Evolutionary conservation across 2,113 vertebrate species (phyloP).

Genomic region (Pongo abelii): DNA sequence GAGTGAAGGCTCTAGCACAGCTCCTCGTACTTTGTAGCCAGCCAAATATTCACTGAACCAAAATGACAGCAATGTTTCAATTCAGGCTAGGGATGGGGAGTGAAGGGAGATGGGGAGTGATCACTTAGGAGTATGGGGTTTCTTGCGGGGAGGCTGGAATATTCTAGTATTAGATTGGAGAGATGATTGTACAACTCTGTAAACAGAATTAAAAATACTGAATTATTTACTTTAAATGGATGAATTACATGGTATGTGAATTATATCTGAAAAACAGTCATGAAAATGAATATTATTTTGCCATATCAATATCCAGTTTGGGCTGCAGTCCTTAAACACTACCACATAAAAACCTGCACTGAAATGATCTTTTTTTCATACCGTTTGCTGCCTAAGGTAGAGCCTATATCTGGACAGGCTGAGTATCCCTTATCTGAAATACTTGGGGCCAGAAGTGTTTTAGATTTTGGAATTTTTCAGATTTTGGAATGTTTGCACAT

Average conservation of each 20-base stretch:
- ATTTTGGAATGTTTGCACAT: background rate
- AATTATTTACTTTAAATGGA: background rate
- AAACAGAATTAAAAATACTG: background rate
- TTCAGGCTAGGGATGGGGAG: fast-evolving
- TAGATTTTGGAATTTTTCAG: background rate
- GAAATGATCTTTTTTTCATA: background rate
- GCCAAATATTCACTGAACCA: background rate
- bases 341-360: background rate
- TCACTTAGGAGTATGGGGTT: background rate
- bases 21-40: background rate
- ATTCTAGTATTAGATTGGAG: background rate
- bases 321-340: background rate
- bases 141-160: background rate
- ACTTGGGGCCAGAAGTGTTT: background rate
- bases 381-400: background rate
- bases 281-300: background rate
- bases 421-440: background rate
- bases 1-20: background rate
- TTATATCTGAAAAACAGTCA: background rate
- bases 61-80: no score
- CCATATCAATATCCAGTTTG: background rate
- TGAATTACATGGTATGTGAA: background rate
- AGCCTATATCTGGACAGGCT: background rate
- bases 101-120: background rate
- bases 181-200: background rate